Evolutionary conservation across 2,888 invertebrate species (phyloP), one percentile per base, ranked within the genome.

Genomic region (Hirudinaria manillensis): DNA sequence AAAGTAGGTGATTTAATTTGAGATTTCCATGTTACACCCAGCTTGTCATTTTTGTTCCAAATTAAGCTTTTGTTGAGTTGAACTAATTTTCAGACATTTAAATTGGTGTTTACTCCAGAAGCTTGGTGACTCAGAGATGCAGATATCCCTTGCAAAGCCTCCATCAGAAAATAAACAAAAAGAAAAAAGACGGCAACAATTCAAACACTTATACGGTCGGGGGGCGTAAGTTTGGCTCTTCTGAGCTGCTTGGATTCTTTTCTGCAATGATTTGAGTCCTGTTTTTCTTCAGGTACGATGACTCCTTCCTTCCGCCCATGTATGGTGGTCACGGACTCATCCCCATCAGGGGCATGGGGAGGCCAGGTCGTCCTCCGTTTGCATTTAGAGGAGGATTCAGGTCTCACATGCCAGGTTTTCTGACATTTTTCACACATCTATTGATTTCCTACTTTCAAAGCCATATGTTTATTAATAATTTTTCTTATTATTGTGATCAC

Each of bases 71-170:
- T 61, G 29, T 6, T 7, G 4, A 27, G 24, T 61, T 10, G 1
- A 61, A n/a, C 1, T 13, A 61, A 61, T 27, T 10, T 27, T 61
- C 24, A 61, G 61, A 27, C 61, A 61, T 24, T 61, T 7, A 61
- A 61, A 7, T 7, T 10, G 45, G 16, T 45, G 45, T 45, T 45
- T 45, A 1, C 13, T 66, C 16, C 27, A 78, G 78, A 72, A 74
- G 55, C 29, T 78, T 24, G 72, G 76, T 32, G 78, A 77, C 27
- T 74, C 78, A 19, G 78, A 77, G 34, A 92, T 98, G 84, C 95
- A 98, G 88, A 93, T 98, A 80, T 96, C 96, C 78, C 89, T 99
- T 81, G 99, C 99, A 78, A 99, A 99, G 89, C 99, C 99, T 78
- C 97, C 97, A 82, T 94, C 95, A 80, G 98, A 99, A 87, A 96